Evolutionary conservation across 2,113 vertebrate species (phyloP), one percentile per base, ranked within the genome.

Genomic region (Ibidorhyncha struthersii): DNA sequence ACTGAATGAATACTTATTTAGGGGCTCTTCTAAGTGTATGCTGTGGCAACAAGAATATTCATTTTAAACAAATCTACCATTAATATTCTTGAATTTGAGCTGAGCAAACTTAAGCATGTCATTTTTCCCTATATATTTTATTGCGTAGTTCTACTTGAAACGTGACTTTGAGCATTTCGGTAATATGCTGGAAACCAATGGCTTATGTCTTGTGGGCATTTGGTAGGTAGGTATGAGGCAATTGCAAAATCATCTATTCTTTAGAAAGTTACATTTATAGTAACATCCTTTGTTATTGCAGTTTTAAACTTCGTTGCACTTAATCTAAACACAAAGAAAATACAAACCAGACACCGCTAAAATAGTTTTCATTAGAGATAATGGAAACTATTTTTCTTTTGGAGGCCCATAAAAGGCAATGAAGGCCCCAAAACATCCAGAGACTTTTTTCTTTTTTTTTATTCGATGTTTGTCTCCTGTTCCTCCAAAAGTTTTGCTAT

Each of bases 331-430:
- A 98, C 96, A 95, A 83, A 93, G 97, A 96, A 97, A 96, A 79
- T 90, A 93, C 70, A 96, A 97, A 93, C 94, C 93, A 97, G 97
- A 93, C 97, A 96, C 90, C 1, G 11, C 90, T 96, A 95, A 97
- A 98, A 98, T 98, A 98, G 81, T 98, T 98, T 97, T 97, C 91
- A 27, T 94, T 93, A 82, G 97, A 97, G 98, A 98, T 97, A 98
- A 98, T 98, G 97, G 98, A 98, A 98, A 97, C 91, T 97, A 49
- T 97, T 98, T 96, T 96, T 88, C 94, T 89, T 95, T 97, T 93
- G 76, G 93, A 97, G 92, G 95, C 80, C 98, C 98, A 97, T 98
- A 98, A 98, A 98, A 98, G 98, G 98, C 90, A 97, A 94, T 52
- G 88, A 62, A 96, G 93, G 95, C 87, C 76, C 59, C 36, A 72